Conservation (phyloP, 2,113 vertebrate species). For the Oreochromis tanganicae region DNA sequence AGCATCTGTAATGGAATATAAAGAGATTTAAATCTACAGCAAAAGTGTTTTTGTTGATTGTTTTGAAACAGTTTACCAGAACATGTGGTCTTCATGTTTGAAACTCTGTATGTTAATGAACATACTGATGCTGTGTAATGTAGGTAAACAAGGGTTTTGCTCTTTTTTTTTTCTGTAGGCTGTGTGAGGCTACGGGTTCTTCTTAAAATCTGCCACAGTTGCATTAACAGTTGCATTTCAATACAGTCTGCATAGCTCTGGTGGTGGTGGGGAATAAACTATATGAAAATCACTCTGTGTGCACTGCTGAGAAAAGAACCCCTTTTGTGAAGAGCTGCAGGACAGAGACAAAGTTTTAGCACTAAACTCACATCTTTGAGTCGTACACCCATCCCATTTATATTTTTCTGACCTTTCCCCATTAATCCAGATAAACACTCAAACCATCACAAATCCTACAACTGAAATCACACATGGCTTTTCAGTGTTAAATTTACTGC, state of each 20-base stretch:
- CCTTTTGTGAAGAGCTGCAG: background rate
- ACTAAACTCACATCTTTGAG: background rate
- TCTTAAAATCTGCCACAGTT: background rate
- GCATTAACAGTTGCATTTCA: background rate
- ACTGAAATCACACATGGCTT: background rate
- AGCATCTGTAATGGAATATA: background rate
- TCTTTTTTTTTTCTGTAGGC: background rate
- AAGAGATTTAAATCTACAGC: background rate
- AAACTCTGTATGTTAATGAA: background rate
- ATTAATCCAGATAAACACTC: background rate
- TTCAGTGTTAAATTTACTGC: background rate
- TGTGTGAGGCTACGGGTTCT: background rate
- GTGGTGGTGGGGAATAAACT: fast-evolving
- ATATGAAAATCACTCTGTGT: background rate
- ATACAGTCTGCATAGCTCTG: background rate
- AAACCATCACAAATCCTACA: background rate
- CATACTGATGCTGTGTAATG: background rate
- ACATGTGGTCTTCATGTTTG: background rate
- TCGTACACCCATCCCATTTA: background rate
- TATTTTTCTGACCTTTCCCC: background rate
- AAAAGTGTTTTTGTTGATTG: background rate
- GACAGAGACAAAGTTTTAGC: background rate
- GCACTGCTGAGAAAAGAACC: background rate
- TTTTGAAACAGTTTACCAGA: background rate
- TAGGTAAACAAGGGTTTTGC: background rate